A percentile compares a stretch with the other conserved stretches of the same genome.
Conservation (phyloP, 2,888 invertebrate species). For the Ennomos fuscantarius region DNA sequence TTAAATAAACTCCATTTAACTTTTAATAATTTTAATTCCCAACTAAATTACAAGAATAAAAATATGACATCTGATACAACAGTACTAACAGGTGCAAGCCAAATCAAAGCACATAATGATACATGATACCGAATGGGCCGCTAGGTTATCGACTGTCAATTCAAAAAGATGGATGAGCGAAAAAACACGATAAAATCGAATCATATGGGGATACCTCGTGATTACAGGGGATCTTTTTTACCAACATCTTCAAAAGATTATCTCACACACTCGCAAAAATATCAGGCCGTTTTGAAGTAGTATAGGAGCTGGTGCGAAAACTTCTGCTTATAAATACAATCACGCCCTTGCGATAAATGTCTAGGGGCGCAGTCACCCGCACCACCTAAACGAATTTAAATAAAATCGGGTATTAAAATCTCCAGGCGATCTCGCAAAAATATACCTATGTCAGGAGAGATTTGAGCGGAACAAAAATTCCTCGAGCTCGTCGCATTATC, state of each 20-base stretch:
- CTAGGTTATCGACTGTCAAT: constrained; percentile 46
- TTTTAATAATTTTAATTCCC: too few relatives aligned
- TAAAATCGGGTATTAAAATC: constrained; percentile 84
- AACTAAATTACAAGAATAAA: background rate
- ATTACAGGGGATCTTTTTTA: constrained; percentile 41
- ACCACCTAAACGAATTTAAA: constrained; percentile 82
- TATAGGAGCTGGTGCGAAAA: constrained; percentile 44
- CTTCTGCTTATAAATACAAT: constrained; percentile 77
- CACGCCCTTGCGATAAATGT: constrained; percentile 80
- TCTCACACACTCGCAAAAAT: constrained; percentile 31
- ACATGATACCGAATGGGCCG: constrained; percentile 30
- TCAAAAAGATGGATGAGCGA: constrained; percentile 51
- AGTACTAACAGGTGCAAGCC: background rate
- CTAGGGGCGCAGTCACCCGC: constrained; percentile 76
- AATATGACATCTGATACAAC: too few relatives aligned
- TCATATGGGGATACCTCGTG: constrained; percentile 44
- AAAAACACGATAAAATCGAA: constrained; percentile 46
- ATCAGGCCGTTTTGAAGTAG: constrained; percentile 38
- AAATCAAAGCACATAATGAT: constrained; percentile 26
- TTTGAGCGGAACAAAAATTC: constrained; percentile 85
- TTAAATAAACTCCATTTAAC: too few relatives aligned
- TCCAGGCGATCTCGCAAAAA: constrained; percentile 81
- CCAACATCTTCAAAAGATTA: constrained; percentile 39
- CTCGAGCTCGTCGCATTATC: constrained; percentile 81
- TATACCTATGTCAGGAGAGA: constrained; percentile 84